Conservation (phyloP, 2,797 vertebrate genomes). For the Lophius americanus region DNA sequence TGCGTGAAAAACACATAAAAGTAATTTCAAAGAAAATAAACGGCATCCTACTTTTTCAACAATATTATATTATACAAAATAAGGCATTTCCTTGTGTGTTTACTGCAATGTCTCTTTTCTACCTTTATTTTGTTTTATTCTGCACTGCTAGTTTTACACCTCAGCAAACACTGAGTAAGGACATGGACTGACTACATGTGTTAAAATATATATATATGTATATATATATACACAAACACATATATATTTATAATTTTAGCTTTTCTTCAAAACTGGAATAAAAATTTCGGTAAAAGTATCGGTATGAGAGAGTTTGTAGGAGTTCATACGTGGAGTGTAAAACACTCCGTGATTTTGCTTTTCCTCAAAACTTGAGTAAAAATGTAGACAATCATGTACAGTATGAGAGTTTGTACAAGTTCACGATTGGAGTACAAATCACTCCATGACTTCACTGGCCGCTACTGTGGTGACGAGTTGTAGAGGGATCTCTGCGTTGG, state of each 20-base stretch:
- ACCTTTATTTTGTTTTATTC: constrained; percentile 79
- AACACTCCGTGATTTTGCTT: constrained; percentile 91
- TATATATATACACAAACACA: constrained; percentile 58
- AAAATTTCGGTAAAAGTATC: constrained; percentile 54
- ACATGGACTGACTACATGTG: constrained; percentile 81
- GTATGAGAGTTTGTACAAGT: constrained; percentile 69
- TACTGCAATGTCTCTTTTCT: constrained; percentile 90
- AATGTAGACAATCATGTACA: constrained; percentile 76
- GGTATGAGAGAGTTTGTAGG: constrained; percentile 60
- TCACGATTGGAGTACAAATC: constrained; percentile 72
- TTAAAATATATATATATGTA: constrained; percentile 82
- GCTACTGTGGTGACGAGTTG: constrained; percentile 98
- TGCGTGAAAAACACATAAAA: constrained; percentile 75
- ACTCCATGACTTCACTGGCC: constrained; percentile 96
- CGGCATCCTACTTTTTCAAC: constrained; percentile 74
- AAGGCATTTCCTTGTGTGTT: constrained; percentile 99
- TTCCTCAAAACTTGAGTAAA: constrained; percentile 74
- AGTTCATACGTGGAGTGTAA: constrained; percentile 62
- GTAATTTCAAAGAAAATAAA: constrained; percentile 86
- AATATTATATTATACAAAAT: constrained; percentile 98
- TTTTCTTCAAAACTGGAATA: constrained; percentile 73
- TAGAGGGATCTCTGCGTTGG: constrained; percentile 96
- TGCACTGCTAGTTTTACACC: constrained; percentile 57
- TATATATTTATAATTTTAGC: constrained; percentile 56
- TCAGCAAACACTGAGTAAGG: constrained; percentile 92